Evolutionary conservation across 2,113 vertebrate genomes (phyloP), one percentile per base, ranked within the genome.

Genomic region (Oncorhynchus masou): DNA sequence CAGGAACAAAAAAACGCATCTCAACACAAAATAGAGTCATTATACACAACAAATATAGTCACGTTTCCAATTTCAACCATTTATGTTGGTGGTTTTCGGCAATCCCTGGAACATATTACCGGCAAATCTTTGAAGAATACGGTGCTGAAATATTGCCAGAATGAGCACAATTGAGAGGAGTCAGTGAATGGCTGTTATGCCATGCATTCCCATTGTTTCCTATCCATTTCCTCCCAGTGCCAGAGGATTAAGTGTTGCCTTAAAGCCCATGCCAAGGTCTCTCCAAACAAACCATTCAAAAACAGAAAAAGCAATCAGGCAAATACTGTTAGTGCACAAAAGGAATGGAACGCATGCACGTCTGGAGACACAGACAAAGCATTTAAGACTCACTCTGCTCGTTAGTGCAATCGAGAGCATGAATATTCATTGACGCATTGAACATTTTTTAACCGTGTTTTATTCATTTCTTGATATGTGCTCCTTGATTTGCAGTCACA

Each of bases 281-380:
- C 87, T 84, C 76, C 81, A 89, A 88, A 88, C 88, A 89, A 86
- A 82, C 82, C 87, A 89, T 90, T 93, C 83, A 90, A 68, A 88
- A 89, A 90, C 81, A 85, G 82, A 84, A 88, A 90, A 87, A 77
- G 84, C 89, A 91, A 90, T 90, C 88, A 89, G 74, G 83, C 83
- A 91, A 91, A 91, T 89, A 86, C 79, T 74, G 85, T 88, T 86
- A 85, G 73, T 29, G 70, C 73, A 88, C 77, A 90, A 90, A 89
- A 79, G 81, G 22, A 86, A 77, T 70, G 54, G 75, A 87, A 83
- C 78, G 71, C 81, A 84, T 78, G 39, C 39, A 45, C 39, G 22
- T 86, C 68, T 85, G 79, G 79, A 83, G 75, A 89, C 73, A 65
- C 73, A 70, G 82, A 88, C 89, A 85, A 87, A 79, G 74, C 82